Evolutionary conservation across 2,797 vertebrate genomes (phyloP).

Genomic region (Scyliorhinus canicula): DNA sequence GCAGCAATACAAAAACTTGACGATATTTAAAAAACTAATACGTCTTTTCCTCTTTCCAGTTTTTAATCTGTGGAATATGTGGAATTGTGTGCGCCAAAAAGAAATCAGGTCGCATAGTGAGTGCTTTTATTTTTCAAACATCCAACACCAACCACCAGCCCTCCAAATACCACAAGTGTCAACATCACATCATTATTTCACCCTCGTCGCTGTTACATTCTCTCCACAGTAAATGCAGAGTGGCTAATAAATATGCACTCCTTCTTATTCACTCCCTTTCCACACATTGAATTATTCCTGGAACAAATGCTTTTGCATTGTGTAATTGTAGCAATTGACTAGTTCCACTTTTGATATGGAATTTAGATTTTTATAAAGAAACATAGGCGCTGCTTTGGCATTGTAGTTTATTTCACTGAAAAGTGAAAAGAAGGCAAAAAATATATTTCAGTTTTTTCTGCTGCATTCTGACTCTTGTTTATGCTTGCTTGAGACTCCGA

Average conservation of each 20-base stretch:
- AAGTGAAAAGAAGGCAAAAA: slow-evolving; percentile 6
- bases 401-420: neutral
- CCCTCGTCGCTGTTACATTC: neutral
- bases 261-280: neutral
- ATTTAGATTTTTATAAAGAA: neutral
- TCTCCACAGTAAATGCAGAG: neutral
- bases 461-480: neutral
- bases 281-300: neutral
- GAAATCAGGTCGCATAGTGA: slow-evolving; percentile 92
- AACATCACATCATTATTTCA: neutral
- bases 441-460: neutral
- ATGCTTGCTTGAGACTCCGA: neutral
- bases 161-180: neutral
- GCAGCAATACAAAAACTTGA: neutral
- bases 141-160: neutral
- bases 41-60: slow-evolving; percentile 61
- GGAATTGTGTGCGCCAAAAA: slow-evolving; percentile 92
- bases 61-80: slow-evolving; percentile 89
- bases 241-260: neutral
- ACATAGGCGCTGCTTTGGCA: neutral
- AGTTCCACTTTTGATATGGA: neutral
- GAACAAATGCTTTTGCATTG: neutral
- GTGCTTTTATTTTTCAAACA: slow-evolving; percentile 52
- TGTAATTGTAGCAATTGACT: neutral
- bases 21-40: neutral